Evolutionary conservation across 2,797 vertebrate species (phyloP).

Genomic region (Atherinosoma microstoma): DNA sequence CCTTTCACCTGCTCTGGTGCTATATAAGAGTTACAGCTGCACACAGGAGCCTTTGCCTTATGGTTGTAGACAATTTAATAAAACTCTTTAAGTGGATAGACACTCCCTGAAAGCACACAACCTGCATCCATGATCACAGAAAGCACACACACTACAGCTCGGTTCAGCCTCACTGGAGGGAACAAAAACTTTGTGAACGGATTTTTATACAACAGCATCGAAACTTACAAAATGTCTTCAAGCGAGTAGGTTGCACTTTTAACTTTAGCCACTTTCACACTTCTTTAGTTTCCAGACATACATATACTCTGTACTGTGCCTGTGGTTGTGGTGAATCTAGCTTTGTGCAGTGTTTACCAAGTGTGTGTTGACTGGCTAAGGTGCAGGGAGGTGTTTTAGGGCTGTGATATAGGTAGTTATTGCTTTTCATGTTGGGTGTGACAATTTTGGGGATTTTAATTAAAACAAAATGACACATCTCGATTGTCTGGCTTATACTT

Average conservation of each 20-base stretch:
- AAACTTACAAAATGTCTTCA: conserved; percentile 32
- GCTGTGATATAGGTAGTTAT: conserved; percentile 49
- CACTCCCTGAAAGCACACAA: conserved; percentile 52
- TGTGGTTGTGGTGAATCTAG: conserved; percentile 67
- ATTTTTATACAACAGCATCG: conserved; percentile 10
- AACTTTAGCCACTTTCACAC: conserved; percentile 36
- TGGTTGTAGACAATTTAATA: conserved; percentile 27
- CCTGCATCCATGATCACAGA: conserved; percentile 28
- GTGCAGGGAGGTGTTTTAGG: conserved; percentile 21
- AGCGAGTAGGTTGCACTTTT: conserved; percentile 21
- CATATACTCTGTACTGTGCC: conserved; percentile 67
- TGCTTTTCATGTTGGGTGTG: conserved; percentile 58
- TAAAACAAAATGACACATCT: conserved; percentile 59
- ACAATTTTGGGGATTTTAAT: conserved; percentile 51
- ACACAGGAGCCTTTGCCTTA: conserved; percentile 53
- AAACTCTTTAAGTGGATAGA: conserved; percentile 25
- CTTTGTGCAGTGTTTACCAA: conserved; percentile 68
- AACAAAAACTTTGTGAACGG: conserved; percentile 1
- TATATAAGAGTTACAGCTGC: conserved; percentile 37
- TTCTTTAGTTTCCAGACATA: conserved; percentile 46
- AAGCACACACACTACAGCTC: conserved; percentile 45
- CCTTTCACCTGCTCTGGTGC: conserved; percentile 60
- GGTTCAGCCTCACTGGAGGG: conserved; percentile 13
- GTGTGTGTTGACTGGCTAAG: conserved; percentile 20
- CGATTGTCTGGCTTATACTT: conserved; percentile 71